Percentiles rank a stretch among this genome's conserved stretches.
Conservation (phyloP, 2,113 vertebrate species). For the Podarcis cretensis region DNA sequence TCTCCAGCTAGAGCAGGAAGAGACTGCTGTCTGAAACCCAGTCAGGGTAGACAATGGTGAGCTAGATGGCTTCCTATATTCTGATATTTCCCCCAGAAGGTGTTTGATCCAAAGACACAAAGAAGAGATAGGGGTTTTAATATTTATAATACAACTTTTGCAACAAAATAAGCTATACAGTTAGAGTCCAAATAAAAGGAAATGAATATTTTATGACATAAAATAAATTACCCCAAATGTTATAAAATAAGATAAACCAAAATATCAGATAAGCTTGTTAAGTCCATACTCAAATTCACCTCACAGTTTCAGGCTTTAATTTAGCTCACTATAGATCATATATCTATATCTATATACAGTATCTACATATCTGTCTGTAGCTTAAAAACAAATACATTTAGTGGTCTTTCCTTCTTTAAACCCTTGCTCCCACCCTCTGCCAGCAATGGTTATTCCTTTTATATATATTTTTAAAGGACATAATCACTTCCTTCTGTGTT, state of each 20-base stretch:
- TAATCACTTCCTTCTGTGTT: neutral
- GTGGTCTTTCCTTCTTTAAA: neutral
- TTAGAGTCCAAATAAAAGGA: neutral
- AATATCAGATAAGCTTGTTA: neutral
- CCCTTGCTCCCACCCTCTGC: too few species aligned
- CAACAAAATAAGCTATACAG: neutral
- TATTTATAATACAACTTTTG: neutral
- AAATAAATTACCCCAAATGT: neutral
- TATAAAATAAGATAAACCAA: neutral
- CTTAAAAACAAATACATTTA: neutral
- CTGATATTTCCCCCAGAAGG: neutral
- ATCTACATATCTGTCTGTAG: too few species aligned
- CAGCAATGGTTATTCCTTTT: too few species aligned
- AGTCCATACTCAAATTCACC: neutral
- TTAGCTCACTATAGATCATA: neutral
- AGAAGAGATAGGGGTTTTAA: neutral
- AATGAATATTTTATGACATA: neutral
- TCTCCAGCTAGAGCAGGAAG: too few species aligned
- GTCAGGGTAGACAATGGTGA: too few species aligned
- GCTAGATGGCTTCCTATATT: too few species aligned
- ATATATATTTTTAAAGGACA: too few species aligned
- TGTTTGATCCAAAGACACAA: neutral
- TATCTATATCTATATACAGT: too few species aligned
- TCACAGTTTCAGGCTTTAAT: neutral
- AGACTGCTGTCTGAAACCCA: too few species aligned